Base-by-base conservation (phyloP, 1,140 invertebrate species). In the Drosophila ficusphila region DNA sequence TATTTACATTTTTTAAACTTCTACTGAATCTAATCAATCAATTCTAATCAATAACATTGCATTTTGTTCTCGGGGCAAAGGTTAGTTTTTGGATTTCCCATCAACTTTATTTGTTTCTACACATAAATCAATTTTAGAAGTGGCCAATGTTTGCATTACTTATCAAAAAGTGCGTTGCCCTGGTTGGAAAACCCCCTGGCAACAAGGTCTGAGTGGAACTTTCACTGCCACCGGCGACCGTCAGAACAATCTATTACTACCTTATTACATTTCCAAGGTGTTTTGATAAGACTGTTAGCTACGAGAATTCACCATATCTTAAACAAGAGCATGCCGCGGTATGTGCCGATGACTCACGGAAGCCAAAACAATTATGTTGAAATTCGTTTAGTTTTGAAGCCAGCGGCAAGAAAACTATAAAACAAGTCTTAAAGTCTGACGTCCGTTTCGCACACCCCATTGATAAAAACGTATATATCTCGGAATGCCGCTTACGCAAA, bases 241-340 rank as follows among this genome's bases (percentile, higher is more conserved):
- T 41, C 69, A 75, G 47, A 44, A 8, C 47, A 29, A 16, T 11
- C 16, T 46, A 48, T 48, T 53, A 57, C 53, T 83, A 76, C 79
- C 79, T 79, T 58, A 86, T 83, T 83, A 83, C 81, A 79, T 42
- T n/a, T 19, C 34, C 81, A 86, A 83, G 79, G 79, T 86, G 47
- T 23, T 12, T 14, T 61, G 76, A 86, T 83, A 79, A 86, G 39
- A 57, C 34, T 16, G 36, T 16, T 33, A 41, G 21, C 42, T 46
- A 11, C 7, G 21, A 9, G 19, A 41, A 57, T 52, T 46, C 23
- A 47, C 19, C 36, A 23, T 33, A 34, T 57, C 58, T 49, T 25
- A 41, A 53, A 33, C 21, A 41, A 25, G 14, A 27, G 19, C 49
- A 11, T n/a, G n/a, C n/a, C 25, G 29, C 21, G 9, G 18, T 29